Evolutionary conservation across 2,113 vertebrate species (phyloP), one percentile per base, ranked within the genome.

Genomic region (Rhea pennata): DNA sequence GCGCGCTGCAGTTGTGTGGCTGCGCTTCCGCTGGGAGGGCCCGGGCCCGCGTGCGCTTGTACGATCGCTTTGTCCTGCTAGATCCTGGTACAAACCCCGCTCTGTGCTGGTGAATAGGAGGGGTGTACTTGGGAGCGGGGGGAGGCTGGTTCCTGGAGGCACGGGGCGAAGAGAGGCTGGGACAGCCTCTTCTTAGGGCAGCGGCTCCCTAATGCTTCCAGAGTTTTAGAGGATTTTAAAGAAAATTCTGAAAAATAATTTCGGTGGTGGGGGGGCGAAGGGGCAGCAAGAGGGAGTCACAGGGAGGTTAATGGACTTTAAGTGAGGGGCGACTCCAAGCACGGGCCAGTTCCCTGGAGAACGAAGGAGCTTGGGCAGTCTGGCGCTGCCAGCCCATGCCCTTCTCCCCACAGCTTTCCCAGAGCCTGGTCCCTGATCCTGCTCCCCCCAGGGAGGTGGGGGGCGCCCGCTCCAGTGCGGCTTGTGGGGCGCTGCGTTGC

Each of bases 381-480:
- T 69, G 48, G 10, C 46, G 23, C 46, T 15, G 39, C 3, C 48
- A 73, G 14, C 11, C 67, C 87, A 44, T 72, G 53, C 62, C 17
- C 14, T 87, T 46, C 17, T 81, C n/a, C 36, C 27, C 39, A 36
- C 5, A 2, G 36, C 61, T 70, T 81, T 64, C 54, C 46, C n/a
- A 29, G 46, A 64, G 36, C 17, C 15, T 2, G 29, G 10, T 4
- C 56, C 33, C 5, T 61, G 67, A 40, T 17, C 24, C 39, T 20
- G 14, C 12, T 87, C 33, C 62, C 69, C 17, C 51, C 54, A n/a
- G 51, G 81, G 80, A 22, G 44, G 51, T 3, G 6, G 0, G 1
- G 59, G n/a, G 9, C 53, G 54, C 6, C 58, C n/a, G 31, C 15
- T 2, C 1, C 27, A 54, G 48, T 61, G 22, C 0, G 2, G 0